A percentile compares a stretch with the other conserved stretches of the same genome.
Evolutionary conservation across 2,888 invertebrate genomes (phyloP).

Genomic region (Escarpia spicata): DNA sequence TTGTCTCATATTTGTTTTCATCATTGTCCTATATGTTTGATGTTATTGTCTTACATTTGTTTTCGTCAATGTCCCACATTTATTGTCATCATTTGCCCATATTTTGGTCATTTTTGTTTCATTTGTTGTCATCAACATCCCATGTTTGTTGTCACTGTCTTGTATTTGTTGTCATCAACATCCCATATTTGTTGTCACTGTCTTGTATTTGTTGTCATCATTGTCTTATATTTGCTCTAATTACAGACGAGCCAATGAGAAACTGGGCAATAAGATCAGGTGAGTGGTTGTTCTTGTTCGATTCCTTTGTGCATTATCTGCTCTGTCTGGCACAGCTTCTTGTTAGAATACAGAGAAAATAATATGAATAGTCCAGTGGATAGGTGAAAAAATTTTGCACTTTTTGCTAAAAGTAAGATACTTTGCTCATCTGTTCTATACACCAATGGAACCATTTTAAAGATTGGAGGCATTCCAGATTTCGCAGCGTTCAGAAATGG

Average conservation of each 20-base stretch:
- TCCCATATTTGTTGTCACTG: neutral
- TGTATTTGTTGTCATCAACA: neutral
- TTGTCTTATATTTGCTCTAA: neutral
- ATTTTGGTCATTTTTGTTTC: no score
- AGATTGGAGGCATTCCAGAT: no score
- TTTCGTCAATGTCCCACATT: no score
- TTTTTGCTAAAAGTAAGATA: no score
- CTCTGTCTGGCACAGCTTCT: neutral
- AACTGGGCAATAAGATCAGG: slow-evolving; percentile 63
- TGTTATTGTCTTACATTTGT: no score
- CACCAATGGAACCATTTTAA: no score
- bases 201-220: neutral
- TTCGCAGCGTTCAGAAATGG: no score
- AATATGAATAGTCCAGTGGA: neutral
- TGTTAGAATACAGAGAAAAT: neutral
- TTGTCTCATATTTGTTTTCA: neutral
- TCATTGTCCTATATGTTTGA: neutral
- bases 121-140: no score
- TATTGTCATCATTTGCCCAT: no score
- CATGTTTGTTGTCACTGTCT: no score
- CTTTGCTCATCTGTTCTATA: no score
- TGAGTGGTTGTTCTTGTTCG: slow-evolving; percentile 35
- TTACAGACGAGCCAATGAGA: slow-evolving; percentile 62
- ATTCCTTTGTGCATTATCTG: neutral
- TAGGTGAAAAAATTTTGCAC: no score